A percentile compares a stretch with the other conserved stretches of the same genome.
Conservation (phyloP, 2,113 vertebrate species). For the Albula glossodonta region DNA sequence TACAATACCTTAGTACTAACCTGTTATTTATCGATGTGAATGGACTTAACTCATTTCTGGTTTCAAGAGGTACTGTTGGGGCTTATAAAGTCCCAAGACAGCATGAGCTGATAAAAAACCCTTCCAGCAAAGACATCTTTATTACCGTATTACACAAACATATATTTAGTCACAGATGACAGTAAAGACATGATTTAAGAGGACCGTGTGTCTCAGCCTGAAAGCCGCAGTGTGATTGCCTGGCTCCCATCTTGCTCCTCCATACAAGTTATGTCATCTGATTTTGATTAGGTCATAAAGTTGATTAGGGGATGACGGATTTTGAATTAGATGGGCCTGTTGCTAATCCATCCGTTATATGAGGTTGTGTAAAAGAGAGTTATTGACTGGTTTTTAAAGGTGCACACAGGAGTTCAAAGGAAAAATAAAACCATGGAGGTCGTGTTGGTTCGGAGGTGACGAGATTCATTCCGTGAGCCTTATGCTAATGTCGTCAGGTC, state of each 20-base stretch:
- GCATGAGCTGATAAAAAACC: not conserved
- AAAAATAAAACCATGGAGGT: not conserved
- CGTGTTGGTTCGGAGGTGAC: not conserved
- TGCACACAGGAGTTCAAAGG: not conserved
- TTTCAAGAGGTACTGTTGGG: not conserved
- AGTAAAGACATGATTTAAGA: not conserved
- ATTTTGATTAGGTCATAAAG: not conserved
- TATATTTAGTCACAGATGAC: not conserved
- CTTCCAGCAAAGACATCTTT: not conserved
- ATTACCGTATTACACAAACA: not conserved
- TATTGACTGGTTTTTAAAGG: not conserved
- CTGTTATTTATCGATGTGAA: not conserved
- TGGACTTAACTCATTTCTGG: not conserved
- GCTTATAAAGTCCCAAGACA: not conserved
- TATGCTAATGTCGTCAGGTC: too few species aligned
- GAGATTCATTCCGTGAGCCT: too few species aligned
- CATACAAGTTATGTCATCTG: not conserved
- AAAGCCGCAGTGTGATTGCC: not conserved
- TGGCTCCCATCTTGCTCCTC: not conserved
- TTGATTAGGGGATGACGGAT: not conserved
- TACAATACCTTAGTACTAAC: not conserved
- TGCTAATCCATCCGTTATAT: not conserved
- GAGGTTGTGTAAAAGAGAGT: not conserved
- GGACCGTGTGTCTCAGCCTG: not conserved
- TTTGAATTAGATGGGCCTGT: not conserved